Percentiles rank a stretch among this genome's conserved stretches.
Conservation (phyloP, 2,888 invertebrate genomes). For the Tetranychus piercei region DNA sequence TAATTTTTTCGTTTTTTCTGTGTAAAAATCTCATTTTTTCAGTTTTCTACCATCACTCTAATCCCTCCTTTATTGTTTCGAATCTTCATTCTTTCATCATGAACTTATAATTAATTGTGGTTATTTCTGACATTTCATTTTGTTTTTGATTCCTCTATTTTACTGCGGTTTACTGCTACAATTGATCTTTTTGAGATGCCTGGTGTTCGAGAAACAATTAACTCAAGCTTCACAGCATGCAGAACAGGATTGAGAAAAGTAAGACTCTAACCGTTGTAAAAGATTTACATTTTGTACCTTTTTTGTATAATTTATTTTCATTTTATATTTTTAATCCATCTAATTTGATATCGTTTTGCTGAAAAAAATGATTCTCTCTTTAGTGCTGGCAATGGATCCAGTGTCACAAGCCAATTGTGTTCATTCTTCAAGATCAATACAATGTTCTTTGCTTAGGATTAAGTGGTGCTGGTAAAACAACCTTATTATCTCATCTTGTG, state of each 20-base stretch:
- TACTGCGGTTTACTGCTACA: background rate
- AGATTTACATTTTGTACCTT: background rate
- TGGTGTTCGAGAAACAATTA: constrained; percentile 20
- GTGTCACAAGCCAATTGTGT: constrained; percentile 25
- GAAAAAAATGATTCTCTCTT: background rate
- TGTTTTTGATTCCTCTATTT: too few relatives aligned
- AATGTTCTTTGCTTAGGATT: constrained; percentile 27
- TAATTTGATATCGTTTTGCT: background rate
- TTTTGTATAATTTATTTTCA: background rate
- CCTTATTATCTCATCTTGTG: constrained; percentile 26
- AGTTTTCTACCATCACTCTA: too few relatives aligned
- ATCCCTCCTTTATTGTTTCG: too few relatives aligned
- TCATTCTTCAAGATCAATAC: constrained; percentile 26
- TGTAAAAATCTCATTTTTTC: too few relatives aligned
- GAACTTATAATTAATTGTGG: too few relatives aligned
- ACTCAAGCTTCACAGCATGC: constrained; percentile 25
- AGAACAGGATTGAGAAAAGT: constrained; percentile 27
- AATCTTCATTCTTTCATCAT: too few relatives aligned
- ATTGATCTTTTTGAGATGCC: constrained; percentile 16
- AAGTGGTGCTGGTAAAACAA: constrained; percentile 24
- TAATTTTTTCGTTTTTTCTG: too few relatives aligned
- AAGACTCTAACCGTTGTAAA: constrained; percentile 10
- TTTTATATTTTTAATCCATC: constrained; percentile 11
- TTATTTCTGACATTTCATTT: too few relatives aligned
- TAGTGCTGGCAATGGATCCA: constrained; percentile 28